phyloP scores from a whole-genome alignment of 2,888 invertebrate genomes.

The Deilephila porcellus region DNA sequence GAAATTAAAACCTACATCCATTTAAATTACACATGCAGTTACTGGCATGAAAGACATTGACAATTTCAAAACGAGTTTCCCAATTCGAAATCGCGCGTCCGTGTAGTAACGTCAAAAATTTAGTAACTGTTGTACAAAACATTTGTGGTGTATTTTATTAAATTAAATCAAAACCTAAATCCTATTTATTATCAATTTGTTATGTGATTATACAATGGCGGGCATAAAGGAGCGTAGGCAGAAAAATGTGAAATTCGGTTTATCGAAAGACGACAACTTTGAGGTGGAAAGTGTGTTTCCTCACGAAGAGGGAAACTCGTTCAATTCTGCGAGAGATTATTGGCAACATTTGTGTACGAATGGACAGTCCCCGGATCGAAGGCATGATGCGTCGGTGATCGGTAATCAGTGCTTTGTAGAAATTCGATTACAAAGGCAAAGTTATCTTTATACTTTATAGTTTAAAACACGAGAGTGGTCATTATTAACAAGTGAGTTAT shows the following conservation, averaged over 20 bases:
- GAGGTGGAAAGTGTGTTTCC: slow-evolving; percentile 54
- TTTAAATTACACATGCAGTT: background rate
- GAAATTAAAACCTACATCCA: background rate
- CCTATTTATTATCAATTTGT: slow-evolving; percentile 43
- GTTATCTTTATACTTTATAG: no score
- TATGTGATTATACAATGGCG: slow-evolving; percentile 47
- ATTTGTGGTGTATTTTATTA: slow-evolving; percentile 23
- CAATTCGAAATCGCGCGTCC: slow-evolving; percentile 3
- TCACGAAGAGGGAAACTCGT: slow-evolving; percentile 62
- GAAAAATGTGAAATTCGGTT: slow-evolving; percentile 70
- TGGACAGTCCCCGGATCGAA: slow-evolving; percentile 43
- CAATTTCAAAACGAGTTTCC: slow-evolving; percentile 2
- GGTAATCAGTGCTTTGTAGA: slow-evolving; percentile 41
- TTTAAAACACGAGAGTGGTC: no score
- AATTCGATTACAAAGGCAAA: background rate
- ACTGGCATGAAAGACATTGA: background rate
- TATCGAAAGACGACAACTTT: slow-evolving; percentile 70
- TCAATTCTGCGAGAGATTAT: slow-evolving; percentile 68
- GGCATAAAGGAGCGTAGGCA: slow-evolving; percentile 61
- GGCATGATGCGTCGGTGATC: slow-evolving; percentile 48
- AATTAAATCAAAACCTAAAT: slow-evolving; percentile 30
- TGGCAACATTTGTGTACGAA: slow-evolving; percentile 65
- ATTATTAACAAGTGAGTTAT: no score
- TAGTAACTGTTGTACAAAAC: slow-evolving; percentile 46
- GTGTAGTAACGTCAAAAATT: slow-evolving; percentile 38